A percentile compares a stretch with the other conserved stretches of the same genome.
Evolutionary conservation across 1,140 invertebrate genomes (phyloP).

Genomic region (Drosophila saltans): DNA sequence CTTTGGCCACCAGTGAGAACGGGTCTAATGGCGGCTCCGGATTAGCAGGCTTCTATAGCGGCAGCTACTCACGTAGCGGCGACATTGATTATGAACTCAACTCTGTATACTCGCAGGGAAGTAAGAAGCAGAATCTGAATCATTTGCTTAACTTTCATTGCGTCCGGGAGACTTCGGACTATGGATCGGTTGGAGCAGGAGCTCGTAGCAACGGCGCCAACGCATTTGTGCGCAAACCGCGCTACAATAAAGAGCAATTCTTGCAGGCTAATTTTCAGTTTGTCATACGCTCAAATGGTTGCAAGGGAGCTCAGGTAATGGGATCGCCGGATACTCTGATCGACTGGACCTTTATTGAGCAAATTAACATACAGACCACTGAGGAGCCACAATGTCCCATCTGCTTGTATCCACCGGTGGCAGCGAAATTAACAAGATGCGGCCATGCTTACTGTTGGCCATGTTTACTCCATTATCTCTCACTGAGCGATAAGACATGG

Average conservation of each 20-base stretch:
- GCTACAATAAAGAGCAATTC: conserved; percentile 95
- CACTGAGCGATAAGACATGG: conserved; percentile 90
- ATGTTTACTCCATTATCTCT: conserved; percentile 96
- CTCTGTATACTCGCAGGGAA: conserved; percentile 91
- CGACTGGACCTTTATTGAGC: conserved; percentile 95
- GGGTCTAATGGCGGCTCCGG: conserved; percentile 65
- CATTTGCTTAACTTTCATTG: conserved; percentile 95
- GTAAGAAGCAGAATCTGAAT: conserved; percentile 96
- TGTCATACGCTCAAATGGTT: conserved; percentile 89
- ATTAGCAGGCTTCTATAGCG: conserved; percentile 46
- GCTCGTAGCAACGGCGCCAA: conserved; percentile 83
- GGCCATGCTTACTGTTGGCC: conserved; percentile 98
- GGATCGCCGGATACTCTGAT: conserved; percentile 93
- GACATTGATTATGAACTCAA: conserved; percentile 88
- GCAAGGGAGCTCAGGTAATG: conserved; percentile 87
- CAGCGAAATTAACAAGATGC: conserved; percentile 96
- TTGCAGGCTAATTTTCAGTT: conserved; percentile 98
- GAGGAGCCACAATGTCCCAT: conserved; percentile 94
- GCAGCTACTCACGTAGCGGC: conserved; percentile 63
- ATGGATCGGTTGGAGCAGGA: conserved; percentile 69
- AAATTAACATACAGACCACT: conserved; percentile 90
- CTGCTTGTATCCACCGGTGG: conserved; percentile 92
- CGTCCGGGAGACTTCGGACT: conserved; percentile 84
- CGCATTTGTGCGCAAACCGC: conserved; percentile 81
- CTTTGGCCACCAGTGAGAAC: conserved; percentile 34